Evolutionary conservation across 2,888 invertebrate genomes (phyloP).

Genomic region (Ectemnius continuus): DNA sequence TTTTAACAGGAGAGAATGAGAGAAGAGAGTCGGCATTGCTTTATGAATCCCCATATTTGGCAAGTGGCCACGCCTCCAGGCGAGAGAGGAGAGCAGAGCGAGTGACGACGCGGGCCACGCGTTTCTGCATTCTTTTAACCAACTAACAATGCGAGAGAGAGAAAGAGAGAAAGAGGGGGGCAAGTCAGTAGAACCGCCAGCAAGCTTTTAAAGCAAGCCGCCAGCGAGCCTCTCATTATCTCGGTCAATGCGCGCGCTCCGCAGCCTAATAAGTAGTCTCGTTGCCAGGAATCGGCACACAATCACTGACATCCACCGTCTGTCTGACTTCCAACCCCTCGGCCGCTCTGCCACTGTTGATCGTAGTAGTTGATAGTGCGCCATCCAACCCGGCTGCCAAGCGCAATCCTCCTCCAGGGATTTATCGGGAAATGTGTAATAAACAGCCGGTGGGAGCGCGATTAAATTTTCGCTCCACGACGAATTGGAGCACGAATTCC

Average conservation of each 20-base stretch:
- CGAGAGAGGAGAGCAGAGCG: background rate
- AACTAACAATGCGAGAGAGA: background rate
- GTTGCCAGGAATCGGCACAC: conserved; percentile 36
- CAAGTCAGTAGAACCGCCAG: too few relatives aligned
- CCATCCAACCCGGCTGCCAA: conserved; percentile 2
- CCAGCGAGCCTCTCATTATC: conserved; percentile 38
- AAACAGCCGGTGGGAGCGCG: background rate
- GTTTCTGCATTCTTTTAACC: conserved; percentile 32
- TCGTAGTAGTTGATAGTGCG: too few relatives aligned
- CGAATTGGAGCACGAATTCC: conserved; percentile 5
- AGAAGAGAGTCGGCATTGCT: conserved; percentile 13
- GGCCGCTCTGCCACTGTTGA: too few relatives aligned
- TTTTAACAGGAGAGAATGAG: background rate
- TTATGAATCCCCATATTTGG: conserved; percentile 61
- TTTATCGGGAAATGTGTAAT: conserved; percentile 8
- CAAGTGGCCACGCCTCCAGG: conserved; percentile 53
- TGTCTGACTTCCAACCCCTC: background rate
- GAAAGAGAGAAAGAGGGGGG: too few relatives aligned
- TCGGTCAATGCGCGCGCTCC: conserved; percentile 35
- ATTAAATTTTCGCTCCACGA: background rate
- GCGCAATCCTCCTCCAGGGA: background rate
- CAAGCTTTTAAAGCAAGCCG: too few relatives aligned
- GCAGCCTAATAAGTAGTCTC: conserved; percentile 31
- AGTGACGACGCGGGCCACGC: conserved; percentile 14
- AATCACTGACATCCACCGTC: conserved; percentile 1